Evolutionary conservation across 2,888 invertebrate genomes (phyloP).

Genomic region (Limnephilus lunatus): DNA sequence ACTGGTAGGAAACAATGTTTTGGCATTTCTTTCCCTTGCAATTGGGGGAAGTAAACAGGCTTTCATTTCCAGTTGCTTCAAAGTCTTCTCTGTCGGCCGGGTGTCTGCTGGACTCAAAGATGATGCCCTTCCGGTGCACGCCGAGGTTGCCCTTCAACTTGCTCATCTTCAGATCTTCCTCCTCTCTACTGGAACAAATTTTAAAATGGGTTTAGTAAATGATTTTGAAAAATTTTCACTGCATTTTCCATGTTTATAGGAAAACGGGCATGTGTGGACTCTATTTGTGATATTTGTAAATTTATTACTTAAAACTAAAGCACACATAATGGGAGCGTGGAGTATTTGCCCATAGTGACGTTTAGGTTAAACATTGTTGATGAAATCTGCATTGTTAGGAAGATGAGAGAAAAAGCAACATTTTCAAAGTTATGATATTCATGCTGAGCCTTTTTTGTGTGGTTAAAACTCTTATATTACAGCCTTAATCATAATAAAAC

Average conservation of each 20-base stretch:
- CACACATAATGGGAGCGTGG: background rate
- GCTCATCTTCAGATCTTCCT: slow-evolving; percentile 60
- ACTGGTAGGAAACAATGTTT: slow-evolving; percentile 67
- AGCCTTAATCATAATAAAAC: too few species aligned
- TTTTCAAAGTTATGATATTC: background rate
- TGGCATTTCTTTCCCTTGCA: slow-evolving; percentile 71
- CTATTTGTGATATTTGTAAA: background rate
- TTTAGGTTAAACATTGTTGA: too few species aligned
- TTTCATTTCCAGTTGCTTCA: slow-evolving; percentile 83
- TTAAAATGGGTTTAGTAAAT: background rate
- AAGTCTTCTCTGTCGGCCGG: slow-evolving; percentile 86
- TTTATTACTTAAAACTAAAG: background rate
- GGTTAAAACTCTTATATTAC: too few species aligned
- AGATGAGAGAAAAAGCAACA: background rate
- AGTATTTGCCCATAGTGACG: background rate
- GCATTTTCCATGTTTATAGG: too few species aligned
- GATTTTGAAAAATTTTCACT: too few species aligned
- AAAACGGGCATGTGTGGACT: background rate
- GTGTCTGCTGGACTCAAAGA: slow-evolving; percentile 84
- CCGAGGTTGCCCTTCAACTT: slow-evolving; percentile 42
- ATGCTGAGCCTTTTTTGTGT: too few species aligned
- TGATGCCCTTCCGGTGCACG: slow-evolving; percentile 77
- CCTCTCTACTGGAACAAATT: slow-evolving; percentile 51
- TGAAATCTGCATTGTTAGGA: background rate
- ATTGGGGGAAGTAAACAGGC: slow-evolving; percentile 73